phyloP scores from a whole-genome alignment of 1,140 invertebrate species.

The Macrostomum lignano region DNA sequence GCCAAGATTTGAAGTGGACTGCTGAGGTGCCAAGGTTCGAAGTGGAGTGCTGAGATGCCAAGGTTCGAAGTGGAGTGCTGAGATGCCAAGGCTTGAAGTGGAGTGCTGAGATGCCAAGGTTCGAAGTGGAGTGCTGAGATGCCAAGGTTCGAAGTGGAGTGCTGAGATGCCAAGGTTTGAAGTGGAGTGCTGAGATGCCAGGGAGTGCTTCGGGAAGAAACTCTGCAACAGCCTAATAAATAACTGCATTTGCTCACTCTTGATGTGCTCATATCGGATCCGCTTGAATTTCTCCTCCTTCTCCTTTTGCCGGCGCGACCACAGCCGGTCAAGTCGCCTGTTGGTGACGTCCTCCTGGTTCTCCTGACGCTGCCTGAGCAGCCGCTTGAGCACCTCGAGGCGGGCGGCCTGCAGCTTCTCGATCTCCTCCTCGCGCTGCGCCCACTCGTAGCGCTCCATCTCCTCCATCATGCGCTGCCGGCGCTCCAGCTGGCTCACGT shows the following conservation, averaged over 20 bases:
- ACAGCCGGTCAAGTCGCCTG: conserved; percentile 24
- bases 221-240: not conserved
- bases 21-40: too few relatives aligned
- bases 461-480: conserved; percentile 33
- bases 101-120: too few relatives aligned
- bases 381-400: conserved; percentile 21
- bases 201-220: not conserved
- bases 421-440: conserved; percentile 34
- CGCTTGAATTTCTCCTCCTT: conserved; percentile 19
- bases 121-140: too few relatives aligned
- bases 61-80: too few relatives aligned
- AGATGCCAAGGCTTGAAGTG: too few relatives aligned
- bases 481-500: conserved; percentile 29
- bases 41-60: too few relatives aligned
- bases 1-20: too few relatives aligned
- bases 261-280: conserved; percentile 23
- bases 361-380: conserved; percentile 24
- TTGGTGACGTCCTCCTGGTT: conserved; percentile 23
- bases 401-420: conserved; percentile 25
- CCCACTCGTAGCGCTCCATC: conserved; percentile 38
- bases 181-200: too few relatives aligned
- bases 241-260: conserved; percentile 12
- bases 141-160: too few relatives aligned
- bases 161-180: too few relatives aligned
- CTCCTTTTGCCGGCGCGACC: conserved; percentile 22